phyloP scores from a whole-genome alignment of 2,888 invertebrate genomes.

The Penaeus monodon region DNA sequence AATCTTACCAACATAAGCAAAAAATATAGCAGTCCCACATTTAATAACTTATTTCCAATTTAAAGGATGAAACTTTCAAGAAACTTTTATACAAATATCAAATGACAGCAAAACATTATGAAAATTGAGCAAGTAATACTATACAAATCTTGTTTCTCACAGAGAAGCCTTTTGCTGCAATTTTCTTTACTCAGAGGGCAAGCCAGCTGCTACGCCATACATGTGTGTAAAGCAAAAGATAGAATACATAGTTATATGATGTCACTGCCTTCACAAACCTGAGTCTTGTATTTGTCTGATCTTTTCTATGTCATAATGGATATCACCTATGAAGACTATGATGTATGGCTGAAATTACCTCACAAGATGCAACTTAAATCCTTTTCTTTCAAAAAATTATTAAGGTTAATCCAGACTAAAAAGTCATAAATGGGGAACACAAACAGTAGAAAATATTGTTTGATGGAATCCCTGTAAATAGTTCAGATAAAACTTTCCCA shows the following conservation, averaged over 20 bases:
- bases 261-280: no score
- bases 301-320: no score
- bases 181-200: conserved; percentile 15
- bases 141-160: conserved; percentile 23
- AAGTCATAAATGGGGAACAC: conserved; percentile 1
- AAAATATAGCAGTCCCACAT: background rate
- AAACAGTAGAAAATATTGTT: conserved; percentile 16
- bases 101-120: conserved; percentile 5
- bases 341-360: background rate
- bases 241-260: no score
- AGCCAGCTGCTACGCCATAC: background rate
- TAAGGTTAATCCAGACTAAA: background rate
- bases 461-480: conserved; percentile 44
- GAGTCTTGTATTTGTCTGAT: no score
- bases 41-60: conserved; percentile 12
- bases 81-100: conserved; percentile 6
- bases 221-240: background rate
- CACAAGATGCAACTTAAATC: background rate
- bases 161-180: conserved; percentile 30
- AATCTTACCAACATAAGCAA: background rate
- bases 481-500: conserved; percentile 18
- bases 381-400: background rate
- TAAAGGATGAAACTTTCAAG: background rate
- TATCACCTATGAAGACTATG: no score
- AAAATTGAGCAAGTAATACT: conserved; percentile 25